phyloP scores from a whole-genome alignment of 2,888 invertebrate species.

The Tenthredo distinguenda region DNA sequence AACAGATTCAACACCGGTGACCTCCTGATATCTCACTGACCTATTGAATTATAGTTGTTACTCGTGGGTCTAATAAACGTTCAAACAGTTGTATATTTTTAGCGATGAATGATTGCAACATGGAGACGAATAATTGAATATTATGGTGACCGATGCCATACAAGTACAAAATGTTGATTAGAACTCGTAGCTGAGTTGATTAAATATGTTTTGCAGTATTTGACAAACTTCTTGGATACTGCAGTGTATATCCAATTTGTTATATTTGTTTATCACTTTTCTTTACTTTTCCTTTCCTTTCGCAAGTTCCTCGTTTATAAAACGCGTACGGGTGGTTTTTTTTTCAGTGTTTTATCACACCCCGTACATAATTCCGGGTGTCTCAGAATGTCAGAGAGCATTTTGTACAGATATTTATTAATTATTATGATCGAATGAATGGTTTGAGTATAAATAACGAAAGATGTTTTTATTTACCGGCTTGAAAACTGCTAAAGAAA shows the following conservation, averaged over 20 bases:
- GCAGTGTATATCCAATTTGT: conserved; percentile 23
- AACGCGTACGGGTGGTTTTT: not conserved
- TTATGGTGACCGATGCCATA: not conserved
- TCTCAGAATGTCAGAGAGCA: conserved; percentile 17
- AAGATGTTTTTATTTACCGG: not conserved
- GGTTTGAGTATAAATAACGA: conserved; percentile 18
- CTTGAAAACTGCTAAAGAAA: not conserved
- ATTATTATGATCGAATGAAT: conserved; percentile 32
- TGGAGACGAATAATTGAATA: conserved; percentile 9
- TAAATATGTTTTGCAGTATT: not conserved
- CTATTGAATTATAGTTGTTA: not conserved
- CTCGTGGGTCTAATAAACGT: conserved; percentile 6
- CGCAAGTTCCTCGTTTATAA: not conserved
- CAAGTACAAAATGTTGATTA: conserved; percentile 41
- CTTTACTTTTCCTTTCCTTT: not conserved
- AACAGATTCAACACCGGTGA: not conserved
- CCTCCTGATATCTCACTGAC: not conserved
- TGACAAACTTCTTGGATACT: conserved; percentile 1
- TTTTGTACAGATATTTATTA: conserved; percentile 40
- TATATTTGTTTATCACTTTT: not conserved
- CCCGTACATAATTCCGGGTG: not conserved
- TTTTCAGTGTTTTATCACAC: not conserved
- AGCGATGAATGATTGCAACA: not conserved
- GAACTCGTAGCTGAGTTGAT: not conserved
- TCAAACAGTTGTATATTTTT: conserved; percentile 19